A percentile compares a stretch with the other conserved stretches of the same genome.
These are phyloP conservation scores for Alosa alosa DNA, from an alignment of 2,113 vertebrate species.

Conservation along the genomic window DNA sequence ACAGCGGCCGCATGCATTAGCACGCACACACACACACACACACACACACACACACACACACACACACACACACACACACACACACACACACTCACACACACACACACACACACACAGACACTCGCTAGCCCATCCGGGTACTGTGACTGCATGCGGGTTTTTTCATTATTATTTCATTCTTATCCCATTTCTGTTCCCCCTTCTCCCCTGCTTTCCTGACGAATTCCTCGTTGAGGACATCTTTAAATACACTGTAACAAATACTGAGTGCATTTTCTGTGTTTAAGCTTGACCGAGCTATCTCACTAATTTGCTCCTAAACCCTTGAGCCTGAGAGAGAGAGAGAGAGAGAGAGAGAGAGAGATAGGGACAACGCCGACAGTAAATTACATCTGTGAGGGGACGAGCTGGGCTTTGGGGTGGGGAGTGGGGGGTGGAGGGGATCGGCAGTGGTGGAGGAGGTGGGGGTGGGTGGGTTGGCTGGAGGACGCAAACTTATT, in stretches of 20 bases:
- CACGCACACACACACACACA: background rate
- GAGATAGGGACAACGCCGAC: constrained; percentile 58
- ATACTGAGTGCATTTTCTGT: constrained; percentile 59
- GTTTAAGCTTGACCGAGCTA: constrained; percentile 74
- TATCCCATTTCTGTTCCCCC: constrained; percentile 40
- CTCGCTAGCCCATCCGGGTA: constrained; percentile 35
- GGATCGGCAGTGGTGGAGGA: background rate
- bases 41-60: background rate
- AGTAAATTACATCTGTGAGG: constrained; percentile 69
- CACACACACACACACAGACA: background rate
- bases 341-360: constrained; percentile 52
- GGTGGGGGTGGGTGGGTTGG: constrained; percentile 2
- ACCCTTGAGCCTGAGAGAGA: constrained; percentile 69
- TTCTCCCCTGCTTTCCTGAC: constrained; percentile 36
- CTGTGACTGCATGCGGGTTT: background rate
- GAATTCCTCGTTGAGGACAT: constrained; percentile 63
- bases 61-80: constrained; percentile 13
- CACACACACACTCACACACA: background rate
- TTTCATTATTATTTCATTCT: background rate
- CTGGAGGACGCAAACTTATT: constrained; percentile 29
- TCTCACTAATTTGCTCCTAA: constrained; percentile 71
- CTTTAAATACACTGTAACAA: constrained; percentile 69
- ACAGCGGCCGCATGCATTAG: constrained; percentile 10
- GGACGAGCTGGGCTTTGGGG: constrained; percentile 44
- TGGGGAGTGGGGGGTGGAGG: background rate